Evolutionary conservation across 2,113 vertebrate genomes (phyloP).

Genomic region (Urocynchramus pylzowi): DNA sequence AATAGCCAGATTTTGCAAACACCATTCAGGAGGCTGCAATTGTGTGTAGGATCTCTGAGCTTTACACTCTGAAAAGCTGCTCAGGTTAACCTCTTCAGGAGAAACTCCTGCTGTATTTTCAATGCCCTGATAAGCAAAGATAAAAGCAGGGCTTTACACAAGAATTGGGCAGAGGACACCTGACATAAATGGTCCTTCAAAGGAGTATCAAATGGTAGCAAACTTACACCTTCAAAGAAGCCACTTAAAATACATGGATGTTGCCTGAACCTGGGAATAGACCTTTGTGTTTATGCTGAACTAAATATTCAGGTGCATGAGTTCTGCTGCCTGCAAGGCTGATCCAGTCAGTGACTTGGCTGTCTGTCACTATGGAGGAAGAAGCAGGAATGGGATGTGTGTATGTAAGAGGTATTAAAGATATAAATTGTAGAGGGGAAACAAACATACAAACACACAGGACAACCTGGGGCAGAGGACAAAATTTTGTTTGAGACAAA

Average conservation of each 20-base stretch:
- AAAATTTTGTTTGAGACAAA: background rate
- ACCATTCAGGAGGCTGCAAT: background rate
- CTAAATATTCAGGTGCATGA: background rate
- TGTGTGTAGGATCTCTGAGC: background rate
- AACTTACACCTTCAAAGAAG: background rate
- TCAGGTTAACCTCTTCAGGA: background rate
- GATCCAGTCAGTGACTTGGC: background rate
- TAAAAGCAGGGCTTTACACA: background rate
- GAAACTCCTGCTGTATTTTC: background rate
- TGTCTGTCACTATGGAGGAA: background rate
- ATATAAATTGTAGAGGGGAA: background rate
- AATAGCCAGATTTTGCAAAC: background rate
- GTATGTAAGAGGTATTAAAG: background rate
- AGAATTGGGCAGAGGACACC: background rate
- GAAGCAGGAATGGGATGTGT: background rate
- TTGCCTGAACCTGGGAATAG: background rate
- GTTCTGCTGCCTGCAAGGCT: background rate
- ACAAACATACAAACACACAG: background rate
- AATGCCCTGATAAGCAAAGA: background rate
- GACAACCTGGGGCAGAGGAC: background rate
- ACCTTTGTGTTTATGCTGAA: background rate
- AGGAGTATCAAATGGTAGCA: background rate
- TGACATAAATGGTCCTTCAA: background rate
- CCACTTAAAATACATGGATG: background rate
- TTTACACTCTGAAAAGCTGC: background rate